Evolutionary conservation across 1,140 invertebrate genomes (phyloP).

Genomic region (Lysiphlebus fabarum): DNA sequence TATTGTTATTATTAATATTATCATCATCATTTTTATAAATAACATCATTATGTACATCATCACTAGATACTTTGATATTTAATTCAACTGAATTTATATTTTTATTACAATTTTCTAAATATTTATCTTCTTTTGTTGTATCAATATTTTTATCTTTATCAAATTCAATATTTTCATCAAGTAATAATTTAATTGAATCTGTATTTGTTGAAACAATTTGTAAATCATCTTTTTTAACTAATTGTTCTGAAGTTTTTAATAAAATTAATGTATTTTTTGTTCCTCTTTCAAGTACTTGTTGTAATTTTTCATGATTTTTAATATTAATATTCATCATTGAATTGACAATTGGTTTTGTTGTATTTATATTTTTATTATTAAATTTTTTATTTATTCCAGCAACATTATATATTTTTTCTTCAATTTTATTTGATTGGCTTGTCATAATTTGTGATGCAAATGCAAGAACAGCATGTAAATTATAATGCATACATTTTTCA

Average conservation of each 20-base stretch:
- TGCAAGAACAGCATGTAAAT: constrained; percentile 37
- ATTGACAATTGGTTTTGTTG: background rate
- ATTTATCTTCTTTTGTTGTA: background rate
- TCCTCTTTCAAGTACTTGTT: constrained; percentile 9
- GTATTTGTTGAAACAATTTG: background rate
- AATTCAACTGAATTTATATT: too few species aligned
- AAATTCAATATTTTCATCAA: background rate
- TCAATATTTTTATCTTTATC: constrained; percentile 4
- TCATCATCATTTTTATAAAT: too few species aligned
- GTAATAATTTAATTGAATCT: background rate
- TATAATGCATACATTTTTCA: constrained; percentile 38
- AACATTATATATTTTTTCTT: background rate
- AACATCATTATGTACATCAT: too few species aligned
- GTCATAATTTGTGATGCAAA: constrained; percentile 35
- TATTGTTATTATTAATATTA: too few species aligned
- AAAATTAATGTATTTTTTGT: constrained; percentile 18
- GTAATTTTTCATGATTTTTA: constrained; percentile 18
- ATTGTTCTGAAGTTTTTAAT: constrained; percentile 16
- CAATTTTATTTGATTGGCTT: constrained; percentile 27
- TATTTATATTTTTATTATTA: background rate
- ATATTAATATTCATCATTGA: constrained; percentile 10
- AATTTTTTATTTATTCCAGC: background rate
- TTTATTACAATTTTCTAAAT: too few species aligned
- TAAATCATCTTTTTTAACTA: constrained; percentile 9
- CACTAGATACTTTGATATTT: too few species aligned